Percentiles rank a stretch among this genome's conserved stretches.
phyloP scores from a whole-genome alignment of 2,113 vertebrate species.

The Trachemys scripta region DNA sequence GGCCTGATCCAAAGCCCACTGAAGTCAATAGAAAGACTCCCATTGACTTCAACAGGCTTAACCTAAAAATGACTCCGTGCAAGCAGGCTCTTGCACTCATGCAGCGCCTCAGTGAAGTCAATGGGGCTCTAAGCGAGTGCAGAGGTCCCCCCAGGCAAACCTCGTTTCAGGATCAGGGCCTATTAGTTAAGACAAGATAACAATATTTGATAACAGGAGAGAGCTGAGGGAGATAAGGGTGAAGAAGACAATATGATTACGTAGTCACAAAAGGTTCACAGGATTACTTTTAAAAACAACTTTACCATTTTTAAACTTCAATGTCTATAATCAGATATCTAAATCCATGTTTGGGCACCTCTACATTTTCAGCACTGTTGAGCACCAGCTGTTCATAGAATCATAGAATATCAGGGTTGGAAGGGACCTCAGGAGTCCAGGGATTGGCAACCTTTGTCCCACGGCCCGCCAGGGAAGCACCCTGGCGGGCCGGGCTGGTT shows the following conservation, averaged over 20 bases:
- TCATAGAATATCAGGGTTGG: too few relatives aligned
- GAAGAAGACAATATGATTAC: accelerated
- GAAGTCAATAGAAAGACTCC: background rate
- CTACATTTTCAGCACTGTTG: background rate
- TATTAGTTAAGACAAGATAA: background rate
- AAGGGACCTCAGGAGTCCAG: too few relatives aligned
- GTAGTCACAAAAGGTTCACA: background rate
- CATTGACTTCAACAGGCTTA: background rate
- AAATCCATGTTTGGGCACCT: background rate
- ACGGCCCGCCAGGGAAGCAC: too few relatives aligned
- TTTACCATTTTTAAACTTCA: background rate
- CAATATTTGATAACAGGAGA: background rate
- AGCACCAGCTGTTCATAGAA: background rate
- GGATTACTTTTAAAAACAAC: background rate
- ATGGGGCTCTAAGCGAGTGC: background rate
- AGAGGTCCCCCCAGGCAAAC: background rate
- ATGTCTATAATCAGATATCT: background rate
- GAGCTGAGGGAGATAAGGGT: background rate
- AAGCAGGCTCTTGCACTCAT: background rate
- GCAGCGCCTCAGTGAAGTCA: background rate
- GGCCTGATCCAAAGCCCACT: slow-evolving; percentile 21
- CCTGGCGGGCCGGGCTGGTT: too few relatives aligned
- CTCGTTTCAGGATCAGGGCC: accelerated
- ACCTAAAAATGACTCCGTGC: background rate
- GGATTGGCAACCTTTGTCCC: too few relatives aligned